phyloP scores from a whole-genome alignment of 35 echinoderm and acorn worm genomes.

The Ophiothrix spiculata region DNA sequence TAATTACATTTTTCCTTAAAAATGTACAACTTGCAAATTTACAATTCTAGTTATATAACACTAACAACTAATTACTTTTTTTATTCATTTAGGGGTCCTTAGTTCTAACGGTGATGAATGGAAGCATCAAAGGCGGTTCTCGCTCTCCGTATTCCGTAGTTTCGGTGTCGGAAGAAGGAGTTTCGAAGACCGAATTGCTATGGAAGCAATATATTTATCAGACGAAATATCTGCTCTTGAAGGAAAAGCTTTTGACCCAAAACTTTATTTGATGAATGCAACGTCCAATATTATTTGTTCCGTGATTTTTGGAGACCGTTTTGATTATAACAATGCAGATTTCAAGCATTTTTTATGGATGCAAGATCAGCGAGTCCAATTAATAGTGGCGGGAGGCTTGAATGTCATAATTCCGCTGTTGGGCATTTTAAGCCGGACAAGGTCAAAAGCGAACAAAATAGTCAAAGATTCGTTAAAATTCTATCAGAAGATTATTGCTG shows the following conservation, averaged over 20 bases:
- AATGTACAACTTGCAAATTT: not conserved
- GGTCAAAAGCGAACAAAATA: not conserved
- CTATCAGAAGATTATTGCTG: not conserved
- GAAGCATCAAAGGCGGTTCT: slow-evolving; percentile 58
- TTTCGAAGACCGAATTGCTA: slow-evolving; percentile 48
- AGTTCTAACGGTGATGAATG: slow-evolving; percentile 15
- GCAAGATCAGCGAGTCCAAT: not conserved
- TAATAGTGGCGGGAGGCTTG: not conserved
- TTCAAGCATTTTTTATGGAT: not conserved
- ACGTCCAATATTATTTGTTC: slow-evolving; percentile 38
- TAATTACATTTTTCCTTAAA: not conserved
- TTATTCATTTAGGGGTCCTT: not conserved
- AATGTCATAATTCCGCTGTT: not conserved
- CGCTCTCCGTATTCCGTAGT: slow-evolving; percentile 52
- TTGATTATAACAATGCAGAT: not conserved
- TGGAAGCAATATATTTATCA: slow-evolving; percentile 33
- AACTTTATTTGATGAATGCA: slow-evolving; percentile 34
- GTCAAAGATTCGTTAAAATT: not conserved
- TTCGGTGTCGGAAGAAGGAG: slow-evolving; percentile 64
- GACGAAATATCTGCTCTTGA: slow-evolving; percentile 13
- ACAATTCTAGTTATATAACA: not conserved
- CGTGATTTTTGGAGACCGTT: not conserved
- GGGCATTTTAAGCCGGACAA: not conserved
- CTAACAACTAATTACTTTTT: not conserved
- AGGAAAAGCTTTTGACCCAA: slow-evolving; percentile 38